Base-by-base conservation (phyloP, 2,888 invertebrate species). In the Petrolisthes cinctipes region DNA sequence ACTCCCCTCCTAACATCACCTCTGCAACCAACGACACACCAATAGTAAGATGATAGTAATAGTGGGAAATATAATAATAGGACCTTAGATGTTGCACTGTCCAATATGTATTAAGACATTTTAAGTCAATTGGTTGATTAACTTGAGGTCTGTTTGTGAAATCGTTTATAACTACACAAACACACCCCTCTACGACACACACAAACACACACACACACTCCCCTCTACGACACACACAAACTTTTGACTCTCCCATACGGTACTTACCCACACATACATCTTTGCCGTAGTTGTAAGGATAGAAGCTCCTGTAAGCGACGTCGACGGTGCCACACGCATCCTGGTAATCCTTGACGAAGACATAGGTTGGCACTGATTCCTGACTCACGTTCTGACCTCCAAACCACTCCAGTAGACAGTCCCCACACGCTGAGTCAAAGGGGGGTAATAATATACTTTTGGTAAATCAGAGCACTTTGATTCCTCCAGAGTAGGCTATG, bases 291-390 rank as follows among this genome's bases (percentile, higher is more conserved):
- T 95, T 95, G 92, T 94, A 95, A 5, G 95, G 95, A 92, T 95
- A 95, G 92, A 95, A 95, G 93, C 95, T 94, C 95, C 95, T 95
- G 92, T 95, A 95, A 89, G 95, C 95, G 76, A 95, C 95, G 92
- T 95, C 94, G 92, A 95, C 81, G 14, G 91, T 91, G 11, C 82
- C 79, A 54, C 89, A 87, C 53, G 86, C 85, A 56, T 91, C 91
- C 5, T 87, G 79, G 61, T 88, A 88, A 75, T 90, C 91, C 53
- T 81, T 80, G 20, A 91, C 82, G 37, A 90, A 83, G 17, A 89
- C 86, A 83, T 91, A 91, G 11, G 84, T 86, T 0, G 88, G 90
- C 51, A 85, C 85, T 9, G 20, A 4, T 51, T 68, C 37, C 11
- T 79, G 61, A 14, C 53, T 85, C 4, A 79, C 54, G 14, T 85